phyloP scores from a whole-genome alignment of 2,797 vertebrate species.

The Enteromius thamalakanensis region DNA sequence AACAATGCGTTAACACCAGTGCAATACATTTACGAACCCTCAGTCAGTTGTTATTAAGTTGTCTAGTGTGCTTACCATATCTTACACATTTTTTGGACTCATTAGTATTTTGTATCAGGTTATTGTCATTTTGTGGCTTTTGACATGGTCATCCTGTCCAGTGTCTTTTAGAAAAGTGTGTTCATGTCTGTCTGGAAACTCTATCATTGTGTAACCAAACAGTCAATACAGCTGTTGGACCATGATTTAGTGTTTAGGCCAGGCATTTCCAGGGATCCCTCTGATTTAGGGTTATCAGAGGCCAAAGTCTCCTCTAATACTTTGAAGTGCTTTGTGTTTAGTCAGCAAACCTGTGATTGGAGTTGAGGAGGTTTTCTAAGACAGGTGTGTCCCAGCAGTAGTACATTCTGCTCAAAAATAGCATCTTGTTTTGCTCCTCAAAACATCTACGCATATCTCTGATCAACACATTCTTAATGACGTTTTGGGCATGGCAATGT shows the following conservation, averaged over 20 bases:
- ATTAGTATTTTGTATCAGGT: no score
- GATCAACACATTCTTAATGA: background rate
- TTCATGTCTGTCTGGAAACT: background rate
- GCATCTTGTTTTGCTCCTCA: background rate
- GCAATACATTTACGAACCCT: background rate
- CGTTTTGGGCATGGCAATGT: background rate
- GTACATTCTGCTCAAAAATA: background rate
- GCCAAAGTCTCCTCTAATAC: slow-evolving; percentile 13
- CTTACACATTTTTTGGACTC: background rate
- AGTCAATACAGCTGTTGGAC: slow-evolving; percentile 23
- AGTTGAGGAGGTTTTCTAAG: background rate
- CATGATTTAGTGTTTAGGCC: background rate
- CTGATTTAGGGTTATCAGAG: slow-evolving; percentile 3
- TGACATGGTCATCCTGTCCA: background rate
- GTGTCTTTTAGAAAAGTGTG: background rate
- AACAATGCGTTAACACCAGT: background rate
- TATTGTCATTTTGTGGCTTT: background rate
- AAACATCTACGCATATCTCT: background rate
- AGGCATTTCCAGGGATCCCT: slow-evolving; percentile 1
- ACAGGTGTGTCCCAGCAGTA: background rate
- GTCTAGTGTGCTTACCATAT: background rate
- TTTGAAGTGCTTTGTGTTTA: slow-evolving; percentile 15
- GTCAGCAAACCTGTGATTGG: slow-evolving; percentile 5
- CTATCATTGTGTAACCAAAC: slow-evolving; percentile 27
- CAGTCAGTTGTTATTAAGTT: background rate